Base-by-base conservation (phyloP, 2,888 invertebrate genomes). In the Rhabditophanes sp. region DNA sequence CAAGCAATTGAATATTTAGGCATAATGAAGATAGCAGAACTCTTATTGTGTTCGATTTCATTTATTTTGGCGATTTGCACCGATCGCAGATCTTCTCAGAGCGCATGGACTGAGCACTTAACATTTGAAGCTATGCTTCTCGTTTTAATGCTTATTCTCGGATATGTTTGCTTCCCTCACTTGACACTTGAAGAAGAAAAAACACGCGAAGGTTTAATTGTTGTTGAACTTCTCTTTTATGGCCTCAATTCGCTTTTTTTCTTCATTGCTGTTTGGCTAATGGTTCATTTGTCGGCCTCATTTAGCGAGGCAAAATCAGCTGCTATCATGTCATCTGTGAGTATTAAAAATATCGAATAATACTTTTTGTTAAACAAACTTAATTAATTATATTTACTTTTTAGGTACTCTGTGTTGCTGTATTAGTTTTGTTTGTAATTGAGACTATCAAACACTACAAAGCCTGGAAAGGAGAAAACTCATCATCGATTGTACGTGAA, bases 61-160 rank as follows among this genome's bases (percentile, higher is more conserved):
- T 61, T 62, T 43, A 49, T 61, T 19, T 46, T 61, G 15, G 51
- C 61, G 9, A 61, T 61, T 37, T 59, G 61, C 30, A 48, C 61
- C 3, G 60, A 60, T 37, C 50, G 61, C 14, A 41, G 53, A 7
- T 50, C 56, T 11, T 58, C 61, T 3, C 53, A 52, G 2, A 50
- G 56, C 19, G 61, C 61, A 3, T 61, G 61, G 61, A 52, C 59
- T 12, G 61, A 61, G 37, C 58, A 61, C 39, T 62, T 61, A 33
- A 41, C 61, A 9, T 61, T 61, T 42, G 61, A 62, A 35, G 45
- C 45, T 18, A 48, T 48, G 15, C 35, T 55, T 15, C 46, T 62
- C 11, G 56, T 57, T 12, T 24, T 44, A 14, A 46, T 37, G 6
- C 42, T 61, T 17, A 44, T 61, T 4, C 38, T 61, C 27, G 58